Evolutionary conservation across 2,797 vertebrate genomes (phyloP).

Genomic region (Muscicapa comitata): DNA sequence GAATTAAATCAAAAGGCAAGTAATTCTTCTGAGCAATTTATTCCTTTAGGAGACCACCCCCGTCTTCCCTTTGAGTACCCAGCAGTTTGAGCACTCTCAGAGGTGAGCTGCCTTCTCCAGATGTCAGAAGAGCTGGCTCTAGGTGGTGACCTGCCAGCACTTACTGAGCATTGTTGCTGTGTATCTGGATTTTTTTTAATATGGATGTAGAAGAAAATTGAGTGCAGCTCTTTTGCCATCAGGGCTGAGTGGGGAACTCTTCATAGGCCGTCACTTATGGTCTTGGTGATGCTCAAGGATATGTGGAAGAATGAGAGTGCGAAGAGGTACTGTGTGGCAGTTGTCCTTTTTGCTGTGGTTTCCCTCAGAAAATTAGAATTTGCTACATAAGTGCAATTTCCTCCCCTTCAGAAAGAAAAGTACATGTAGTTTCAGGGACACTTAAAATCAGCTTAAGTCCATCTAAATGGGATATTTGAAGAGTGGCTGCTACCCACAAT

Average conservation of each 20-base stretch:
- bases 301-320: not conserved
- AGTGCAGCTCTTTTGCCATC: not conserved
- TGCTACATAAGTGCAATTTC: not conserved
- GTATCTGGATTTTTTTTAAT: not conserved
- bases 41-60: not conserved
- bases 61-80: not conserved
- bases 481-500: not conserved
- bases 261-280: fast-evolving
- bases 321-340: not conserved
- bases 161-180: not conserved
- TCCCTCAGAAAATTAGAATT: not conserved
- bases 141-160: not conserved
- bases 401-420: not conserved
- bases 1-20: not conserved
- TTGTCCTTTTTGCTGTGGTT: not conserved
- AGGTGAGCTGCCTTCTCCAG: not conserved
- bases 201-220: fast-evolving
- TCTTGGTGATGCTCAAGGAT: not conserved
- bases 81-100: not conserved
- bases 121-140: not conserved
- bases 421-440: not conserved
- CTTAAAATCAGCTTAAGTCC: not conserved
- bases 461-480: not conserved
- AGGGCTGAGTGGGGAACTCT: not conserved
- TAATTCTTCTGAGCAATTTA: not conserved